Conservation (phyloP, 2,797 vertebrate genomes). For the Emydoidea blandingii region DNA sequence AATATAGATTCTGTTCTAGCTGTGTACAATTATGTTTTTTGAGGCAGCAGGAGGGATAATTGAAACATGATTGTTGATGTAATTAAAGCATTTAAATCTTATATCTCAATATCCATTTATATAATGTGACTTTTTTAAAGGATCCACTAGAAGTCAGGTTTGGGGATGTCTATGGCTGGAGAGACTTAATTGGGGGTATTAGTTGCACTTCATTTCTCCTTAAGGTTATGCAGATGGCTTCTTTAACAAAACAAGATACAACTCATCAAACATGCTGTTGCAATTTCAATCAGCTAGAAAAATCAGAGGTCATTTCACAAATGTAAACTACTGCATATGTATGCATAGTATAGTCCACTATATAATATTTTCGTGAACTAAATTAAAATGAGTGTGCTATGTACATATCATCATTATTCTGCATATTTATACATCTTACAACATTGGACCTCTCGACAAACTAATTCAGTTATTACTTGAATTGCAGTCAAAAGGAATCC, state of each 20-base stretch:
- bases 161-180: not conserved
- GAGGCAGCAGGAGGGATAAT: not conserved
- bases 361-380: not conserved
- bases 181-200: not conserved
- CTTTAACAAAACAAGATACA: not conserved
- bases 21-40: not conserved
- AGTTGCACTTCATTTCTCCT: not conserved
- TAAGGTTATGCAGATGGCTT: not conserved
- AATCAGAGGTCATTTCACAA: not conserved
- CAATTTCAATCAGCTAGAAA: not conserved
- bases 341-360: not conserved
- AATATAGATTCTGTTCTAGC: not conserved
- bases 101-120: not conserved
- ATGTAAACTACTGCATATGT: not conserved
- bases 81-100: not conserved
- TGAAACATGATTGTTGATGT: not conserved
- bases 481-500: accelerated
- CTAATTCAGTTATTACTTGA: not conserved
- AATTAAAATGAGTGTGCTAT: not conserved
- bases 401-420: not conserved
- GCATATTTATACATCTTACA: not conserved
- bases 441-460: not conserved
- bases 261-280: not conserved
- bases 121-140: not conserved
- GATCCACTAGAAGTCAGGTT: not conserved